phyloP scores from a whole-genome alignment of 53 echinoderm and acorn worm genomes.

The Glandiceps talaboti region DNA sequence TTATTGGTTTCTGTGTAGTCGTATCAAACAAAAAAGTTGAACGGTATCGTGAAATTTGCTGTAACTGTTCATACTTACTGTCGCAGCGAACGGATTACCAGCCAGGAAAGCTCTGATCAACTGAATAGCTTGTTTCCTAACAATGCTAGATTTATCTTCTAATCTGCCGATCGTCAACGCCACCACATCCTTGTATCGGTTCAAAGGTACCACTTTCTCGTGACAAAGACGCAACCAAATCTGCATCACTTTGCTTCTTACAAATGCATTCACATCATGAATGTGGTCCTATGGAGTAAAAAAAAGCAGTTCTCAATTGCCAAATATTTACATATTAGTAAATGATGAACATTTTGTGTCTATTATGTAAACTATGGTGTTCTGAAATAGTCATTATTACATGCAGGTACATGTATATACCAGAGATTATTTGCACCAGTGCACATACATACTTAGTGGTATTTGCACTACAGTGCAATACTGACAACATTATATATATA shows the following conservation, averaged over 20 bases:
- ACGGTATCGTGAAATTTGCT: too few species aligned
- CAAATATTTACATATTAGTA: slow-evolving; percentile 80
- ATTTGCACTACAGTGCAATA: too few species aligned
- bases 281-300: slow-evolving; percentile 58
- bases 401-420: too few species aligned
- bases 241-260: slow-evolving; percentile 61
- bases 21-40: too few species aligned
- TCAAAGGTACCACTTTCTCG: slow-evolving; percentile 70
- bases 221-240: slow-evolving; percentile 80
- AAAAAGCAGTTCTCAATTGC: slow-evolving; percentile 36
- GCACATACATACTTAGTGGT: too few species aligned
- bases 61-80: too few species aligned
- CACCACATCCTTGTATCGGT: slow-evolving; percentile 64
- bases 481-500: too few species aligned
- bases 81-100: slow-evolving; percentile 95
- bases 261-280: slow-evolving; percentile 90
- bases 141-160: slow-evolving; percentile 83
- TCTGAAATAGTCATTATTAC: too few species aligned
- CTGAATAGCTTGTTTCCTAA: slow-evolving; percentile 77
- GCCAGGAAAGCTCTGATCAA: slow-evolving; percentile 68
- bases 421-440: too few species aligned
- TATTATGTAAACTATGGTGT: too few species aligned
- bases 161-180: slow-evolving; percentile 68
- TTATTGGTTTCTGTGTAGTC: too few species aligned
- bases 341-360: too few species aligned